Evolutionary conservation across 2,888 invertebrate species (phyloP).

Genomic region (Hydrotaea cyrtoneurina): DNA sequence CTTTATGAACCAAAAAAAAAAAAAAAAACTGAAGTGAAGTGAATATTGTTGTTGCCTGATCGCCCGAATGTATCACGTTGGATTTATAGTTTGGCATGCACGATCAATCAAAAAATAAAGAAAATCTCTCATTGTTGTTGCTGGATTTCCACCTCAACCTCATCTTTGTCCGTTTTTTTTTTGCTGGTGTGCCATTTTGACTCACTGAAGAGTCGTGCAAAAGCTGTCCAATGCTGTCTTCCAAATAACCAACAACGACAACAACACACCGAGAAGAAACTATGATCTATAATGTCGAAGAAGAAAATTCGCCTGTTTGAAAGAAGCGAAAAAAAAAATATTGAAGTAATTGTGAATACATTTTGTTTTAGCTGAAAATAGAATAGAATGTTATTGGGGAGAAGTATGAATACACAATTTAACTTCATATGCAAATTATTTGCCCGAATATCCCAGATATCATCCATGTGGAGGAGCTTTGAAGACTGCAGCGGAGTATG

Average conservation of each 20-base stretch:
- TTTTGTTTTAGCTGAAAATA: slow-evolving; percentile 42
- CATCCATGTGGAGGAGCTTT: background rate
- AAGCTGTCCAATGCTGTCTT: slow-evolving; percentile 46
- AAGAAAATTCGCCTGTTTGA: slow-evolving; percentile 12
- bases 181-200: background rate
- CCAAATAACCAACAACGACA: background rate
- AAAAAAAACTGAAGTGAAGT: slow-evolving; percentile 7
- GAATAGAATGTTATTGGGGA: slow-evolving; percentile 33
- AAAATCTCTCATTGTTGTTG: slow-evolving; percentile 68
- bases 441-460: background rate
- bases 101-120: slow-evolving; percentile 80
- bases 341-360: slow-evolving; percentile 56
- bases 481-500: background rate
- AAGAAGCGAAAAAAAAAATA: background rate
- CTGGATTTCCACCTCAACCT: slow-evolving; percentile 49
- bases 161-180: slow-evolving; percentile 26
- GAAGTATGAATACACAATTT: slow-evolving; percentile 55
- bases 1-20: slow-evolving; percentile 8
- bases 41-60: slow-evolving; percentile 76
- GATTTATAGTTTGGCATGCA: slow-evolving; percentile 81
- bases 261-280: background rate
- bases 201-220: slow-evolving; percentile 68
- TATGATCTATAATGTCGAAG: slow-evolving; percentile 58
- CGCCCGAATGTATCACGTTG: slow-evolving; percentile 81
- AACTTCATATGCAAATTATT: slow-evolving; percentile 62